These are phyloP conservation scores for Athalia circularis DNA, from an alignment of 2,888 invertebrate species.

Conservation along the genomic window DNA sequence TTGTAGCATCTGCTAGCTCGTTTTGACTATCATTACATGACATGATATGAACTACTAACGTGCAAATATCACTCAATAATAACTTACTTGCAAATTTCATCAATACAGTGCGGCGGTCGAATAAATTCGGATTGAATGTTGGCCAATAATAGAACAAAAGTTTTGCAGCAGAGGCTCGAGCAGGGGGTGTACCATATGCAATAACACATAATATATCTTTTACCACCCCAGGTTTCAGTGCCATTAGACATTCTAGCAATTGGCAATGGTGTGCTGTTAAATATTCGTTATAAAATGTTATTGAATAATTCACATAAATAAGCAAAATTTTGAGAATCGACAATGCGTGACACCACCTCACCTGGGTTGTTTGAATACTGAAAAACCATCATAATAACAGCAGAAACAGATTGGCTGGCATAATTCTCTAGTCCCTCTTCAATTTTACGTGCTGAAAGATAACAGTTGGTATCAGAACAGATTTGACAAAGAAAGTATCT, in stretches of 20 bases:
- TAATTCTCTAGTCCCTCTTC: constrained; percentile 86
- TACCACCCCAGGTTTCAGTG: constrained; percentile 91
- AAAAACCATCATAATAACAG: constrained; percentile 97
- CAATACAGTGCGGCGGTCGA: constrained; percentile 91
- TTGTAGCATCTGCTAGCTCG: not conserved
- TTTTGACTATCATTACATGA: not conserved
- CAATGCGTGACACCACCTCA: constrained; percentile 67
- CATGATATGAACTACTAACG: constrained; percentile 8
- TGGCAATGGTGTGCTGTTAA: constrained; percentile 94
- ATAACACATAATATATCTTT: constrained; percentile 96
- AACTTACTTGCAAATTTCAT: constrained; percentile 89
- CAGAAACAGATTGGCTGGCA: constrained; percentile 90
- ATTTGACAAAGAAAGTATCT: not conserved
- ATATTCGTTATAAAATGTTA: constrained; percentile 25
- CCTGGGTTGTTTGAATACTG: constrained; percentile 96
- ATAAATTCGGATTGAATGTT: constrained; percentile 94
- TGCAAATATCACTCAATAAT: not conserved
- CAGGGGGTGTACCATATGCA: constrained; percentile 96
- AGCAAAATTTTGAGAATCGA: not conserved
- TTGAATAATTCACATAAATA: not conserved
- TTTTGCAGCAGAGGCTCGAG: constrained; percentile 96
- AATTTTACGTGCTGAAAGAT: constrained; percentile 80
- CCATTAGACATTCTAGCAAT: constrained; percentile 96
- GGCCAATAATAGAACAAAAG: constrained; percentile 99
- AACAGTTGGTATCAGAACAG: constrained; percentile 31